Percentiles rank a stretch among this genome's conserved stretches.
Conservation (phyloP, 2,113 vertebrate species). For the Diadophis punctatus region DNA sequence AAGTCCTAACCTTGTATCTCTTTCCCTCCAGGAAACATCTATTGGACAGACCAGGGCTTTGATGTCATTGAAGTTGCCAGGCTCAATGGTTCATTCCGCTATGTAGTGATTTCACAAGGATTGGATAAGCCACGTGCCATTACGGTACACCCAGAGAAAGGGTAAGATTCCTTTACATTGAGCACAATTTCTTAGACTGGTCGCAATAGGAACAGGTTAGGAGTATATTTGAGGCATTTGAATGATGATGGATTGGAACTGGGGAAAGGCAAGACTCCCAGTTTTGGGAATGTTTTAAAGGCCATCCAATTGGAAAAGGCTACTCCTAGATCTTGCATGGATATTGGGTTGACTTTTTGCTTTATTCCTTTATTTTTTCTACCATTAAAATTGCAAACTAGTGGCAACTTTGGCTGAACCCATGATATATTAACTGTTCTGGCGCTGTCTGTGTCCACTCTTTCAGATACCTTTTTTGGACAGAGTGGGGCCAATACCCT, state of each 20-base stretch:
- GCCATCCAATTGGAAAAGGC: neutral
- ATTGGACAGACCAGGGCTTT: constrained; percentile 97
- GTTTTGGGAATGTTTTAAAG: fast-evolving
- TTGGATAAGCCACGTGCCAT: constrained; percentile 95
- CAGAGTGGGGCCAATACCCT: constrained; percentile 96
- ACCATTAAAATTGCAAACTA: neutral
- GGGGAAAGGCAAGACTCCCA: neutral
- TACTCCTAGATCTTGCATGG: neutral
- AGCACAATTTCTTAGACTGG: fast-evolving
- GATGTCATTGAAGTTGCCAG: constrained; percentile 97
- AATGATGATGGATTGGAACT: fast-evolving
- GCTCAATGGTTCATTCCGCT: constrained; percentile 96
- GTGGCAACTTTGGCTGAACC: neutral
- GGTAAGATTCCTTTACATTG: constrained; percentile 63
- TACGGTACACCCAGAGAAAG: constrained; percentile 91
- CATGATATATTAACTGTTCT: neutral
- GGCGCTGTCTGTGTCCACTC: neutral
- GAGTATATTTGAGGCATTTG: neutral
- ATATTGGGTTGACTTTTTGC: neutral
- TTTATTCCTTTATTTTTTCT: neutral
- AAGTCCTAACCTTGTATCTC: fast-evolving
- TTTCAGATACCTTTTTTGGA: constrained; percentile 94
- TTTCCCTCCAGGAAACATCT: constrained; percentile 86
- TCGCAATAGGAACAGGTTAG: neutral
- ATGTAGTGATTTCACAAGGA: constrained; percentile 94